A percentile compares a stretch with the other conserved stretches of the same genome.
Evolutionary conservation across 2,113 vertebrate species (phyloP).

Genomic region (Excalfactoria chinensis): DNA sequence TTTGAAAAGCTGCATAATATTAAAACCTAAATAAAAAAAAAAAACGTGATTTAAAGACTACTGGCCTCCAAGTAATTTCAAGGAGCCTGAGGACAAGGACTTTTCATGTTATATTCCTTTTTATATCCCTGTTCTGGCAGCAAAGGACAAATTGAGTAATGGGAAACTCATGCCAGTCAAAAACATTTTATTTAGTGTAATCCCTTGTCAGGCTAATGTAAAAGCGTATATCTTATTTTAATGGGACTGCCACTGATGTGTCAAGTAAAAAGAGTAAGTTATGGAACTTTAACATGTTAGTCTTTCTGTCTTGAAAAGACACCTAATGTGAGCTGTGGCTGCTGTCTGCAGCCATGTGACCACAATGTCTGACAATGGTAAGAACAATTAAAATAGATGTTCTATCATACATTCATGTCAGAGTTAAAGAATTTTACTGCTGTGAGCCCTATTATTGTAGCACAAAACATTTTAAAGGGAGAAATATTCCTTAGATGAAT

Average conservation of each 20-base stretch:
- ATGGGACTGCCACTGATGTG: constrained; percentile 63
- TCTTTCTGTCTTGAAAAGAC: constrained; percentile 1
- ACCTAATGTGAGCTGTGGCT: background rate
- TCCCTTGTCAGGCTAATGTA: constrained; percentile 67
- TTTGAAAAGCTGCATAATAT: background rate
- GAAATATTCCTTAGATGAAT: background rate
- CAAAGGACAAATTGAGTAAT: constrained; percentile 72
- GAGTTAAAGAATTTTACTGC: background rate
- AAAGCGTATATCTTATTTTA: constrained; percentile 65
- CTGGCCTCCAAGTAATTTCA: background rate
- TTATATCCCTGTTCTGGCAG: constrained; percentile 63
- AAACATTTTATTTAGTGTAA: constrained; percentile 72
- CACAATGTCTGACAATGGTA: constrained; percentile 17
- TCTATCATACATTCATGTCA: background rate
- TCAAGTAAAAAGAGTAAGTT: constrained; percentile 54
- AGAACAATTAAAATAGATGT: constrained; percentile 22
- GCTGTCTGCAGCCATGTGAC: background rate
- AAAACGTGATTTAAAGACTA: background rate
- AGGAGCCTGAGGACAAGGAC: background rate
- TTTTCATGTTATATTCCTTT: constrained; percentile 16
- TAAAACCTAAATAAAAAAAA: background rate
- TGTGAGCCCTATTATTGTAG: background rate
- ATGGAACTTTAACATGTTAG: background rate
- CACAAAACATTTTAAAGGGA: background rate
- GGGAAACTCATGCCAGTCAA: constrained; percentile 69